phyloP scores from a whole-genome alignment of 2,797 vertebrate genomes.

The Poeciliopsis infans region DNA sequence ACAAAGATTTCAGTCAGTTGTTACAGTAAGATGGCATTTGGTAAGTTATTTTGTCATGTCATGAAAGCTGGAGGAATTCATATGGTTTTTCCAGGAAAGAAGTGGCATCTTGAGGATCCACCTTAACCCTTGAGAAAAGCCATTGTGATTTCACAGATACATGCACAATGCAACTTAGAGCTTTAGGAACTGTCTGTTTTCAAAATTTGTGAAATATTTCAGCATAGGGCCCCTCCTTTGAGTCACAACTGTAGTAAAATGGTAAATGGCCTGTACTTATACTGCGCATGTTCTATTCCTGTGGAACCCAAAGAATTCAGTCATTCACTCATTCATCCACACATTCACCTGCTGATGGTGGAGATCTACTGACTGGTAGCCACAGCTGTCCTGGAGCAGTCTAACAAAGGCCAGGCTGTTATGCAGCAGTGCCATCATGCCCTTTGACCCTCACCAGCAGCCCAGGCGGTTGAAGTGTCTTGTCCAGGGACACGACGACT shows the following conservation, averaged over 20 bases:
- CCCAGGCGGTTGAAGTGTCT: no score
- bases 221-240: neutral
- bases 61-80: neutral
- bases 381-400: no score
- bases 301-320: no score
- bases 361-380: no score
- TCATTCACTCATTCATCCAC: no score
- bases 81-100: conserved; percentile 6
- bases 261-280: no score
- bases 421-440: no score
- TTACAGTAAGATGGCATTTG: conserved; percentile 31
- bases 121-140: conserved; percentile 16
- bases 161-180: neutral
- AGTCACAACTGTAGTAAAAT: neutral
- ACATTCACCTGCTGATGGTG: no score
- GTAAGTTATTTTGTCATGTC: conserved; percentile 8
- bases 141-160: conserved; percentile 23
- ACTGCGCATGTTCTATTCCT: no score
- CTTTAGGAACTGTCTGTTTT: neutral
- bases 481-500: no score
- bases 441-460: no score
- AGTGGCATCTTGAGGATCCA: conserved; percentile 11
- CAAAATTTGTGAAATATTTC: neutral
- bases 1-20: conserved; percentile 26
- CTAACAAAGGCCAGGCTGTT: no score